A percentile compares a stretch with the other conserved stretches of the same genome.
Evolutionary conservation across 2,888 invertebrate genomes (phyloP).

Genomic region (Andrena trimmerana): DNA sequence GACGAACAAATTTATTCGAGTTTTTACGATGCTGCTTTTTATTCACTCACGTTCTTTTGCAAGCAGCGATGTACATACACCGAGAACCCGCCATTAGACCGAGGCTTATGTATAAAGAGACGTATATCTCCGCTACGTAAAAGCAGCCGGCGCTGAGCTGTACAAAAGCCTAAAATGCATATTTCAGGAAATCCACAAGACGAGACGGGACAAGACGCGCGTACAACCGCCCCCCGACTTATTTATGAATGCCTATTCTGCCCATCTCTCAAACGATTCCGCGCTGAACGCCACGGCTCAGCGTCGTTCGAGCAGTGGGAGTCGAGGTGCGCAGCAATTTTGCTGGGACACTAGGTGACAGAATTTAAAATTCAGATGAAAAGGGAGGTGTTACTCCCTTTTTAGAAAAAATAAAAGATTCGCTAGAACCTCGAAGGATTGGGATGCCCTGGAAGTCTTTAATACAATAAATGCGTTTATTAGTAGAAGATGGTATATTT

Average conservation of each 20-base stretch:
- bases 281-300: neutral
- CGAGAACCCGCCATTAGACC: slow-evolving; percentile 61
- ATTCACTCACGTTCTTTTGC: slow-evolving; percentile 33
- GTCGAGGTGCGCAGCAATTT: neutral
- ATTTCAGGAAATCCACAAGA: slow-evolving; percentile 72
- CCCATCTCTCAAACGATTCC: slow-evolving; percentile 4
- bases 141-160: slow-evolving; percentile 56
- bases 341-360: neutral
- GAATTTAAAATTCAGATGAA: neutral
- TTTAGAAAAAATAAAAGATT: no score
- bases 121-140: slow-evolving; percentile 57
- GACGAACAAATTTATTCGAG: slow-evolving; percentile 58
- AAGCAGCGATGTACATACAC: slow-evolving; percentile 37
- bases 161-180: slow-evolving; percentile 70
- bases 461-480: no score
- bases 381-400: no score
- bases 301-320: neutral
- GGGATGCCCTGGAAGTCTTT: no score
- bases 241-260: slow-evolving; percentile 50
- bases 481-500: neutral
- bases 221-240: slow-evolving; percentile 43
- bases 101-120: slow-evolving; percentile 54
- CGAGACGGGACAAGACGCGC: slow-evolving; percentile 54
- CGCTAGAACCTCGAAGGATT: no score
- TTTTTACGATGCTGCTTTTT: slow-evolving; percentile 52